phyloP scores from a whole-genome alignment of 2,113 vertebrate genomes.

The Notarius lentiginosus region DNA sequence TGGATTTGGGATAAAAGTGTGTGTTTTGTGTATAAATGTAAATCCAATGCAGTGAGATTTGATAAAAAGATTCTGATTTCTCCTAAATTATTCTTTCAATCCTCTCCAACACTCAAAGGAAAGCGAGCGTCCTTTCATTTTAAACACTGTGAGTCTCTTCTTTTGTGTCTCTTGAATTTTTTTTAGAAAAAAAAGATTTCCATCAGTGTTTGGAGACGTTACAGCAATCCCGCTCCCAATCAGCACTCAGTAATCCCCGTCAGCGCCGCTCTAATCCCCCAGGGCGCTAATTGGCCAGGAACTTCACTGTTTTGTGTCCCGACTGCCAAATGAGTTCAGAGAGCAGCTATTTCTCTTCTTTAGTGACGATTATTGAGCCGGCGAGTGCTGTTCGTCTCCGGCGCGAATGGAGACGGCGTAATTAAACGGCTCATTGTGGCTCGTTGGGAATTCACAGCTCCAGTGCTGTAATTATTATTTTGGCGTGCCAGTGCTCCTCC shows the following conservation, averaged over 20 bases:
- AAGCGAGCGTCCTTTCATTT: background rate
- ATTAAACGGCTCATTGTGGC: conserved; percentile 79
- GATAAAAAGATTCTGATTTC: background rate
- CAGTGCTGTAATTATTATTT: conserved; percentile 74
- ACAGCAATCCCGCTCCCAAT: conserved; percentile 64
- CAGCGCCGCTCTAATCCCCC: conserved; percentile 59
- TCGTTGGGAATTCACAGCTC: conserved; percentile 75
- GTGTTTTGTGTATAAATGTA: background rate
- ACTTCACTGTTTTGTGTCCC: conserved; percentile 68
- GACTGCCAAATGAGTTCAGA: conserved; percentile 72
- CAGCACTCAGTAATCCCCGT: conserved; percentile 62
- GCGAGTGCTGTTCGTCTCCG: conserved; percentile 67
- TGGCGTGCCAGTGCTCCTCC: conserved; percentile 69
- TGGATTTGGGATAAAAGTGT: background rate
- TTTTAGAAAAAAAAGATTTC: background rate
- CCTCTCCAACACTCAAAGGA: background rate
- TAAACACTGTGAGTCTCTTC: background rate
- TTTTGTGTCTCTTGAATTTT: background rate
- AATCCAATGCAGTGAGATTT: background rate
- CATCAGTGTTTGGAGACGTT: conserved; percentile 3
- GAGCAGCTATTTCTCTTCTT: conserved; percentile 44
- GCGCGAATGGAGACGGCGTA: conserved; percentile 68
- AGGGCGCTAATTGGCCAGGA: conserved; percentile 70
- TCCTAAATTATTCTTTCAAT: background rate
- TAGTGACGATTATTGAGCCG: conserved; percentile 19